Evolutionary conservation across 1,140 invertebrate species (phyloP), one percentile per base, ranked within the genome.

Genomic region (Acyrthosiphon pisum): DNA sequence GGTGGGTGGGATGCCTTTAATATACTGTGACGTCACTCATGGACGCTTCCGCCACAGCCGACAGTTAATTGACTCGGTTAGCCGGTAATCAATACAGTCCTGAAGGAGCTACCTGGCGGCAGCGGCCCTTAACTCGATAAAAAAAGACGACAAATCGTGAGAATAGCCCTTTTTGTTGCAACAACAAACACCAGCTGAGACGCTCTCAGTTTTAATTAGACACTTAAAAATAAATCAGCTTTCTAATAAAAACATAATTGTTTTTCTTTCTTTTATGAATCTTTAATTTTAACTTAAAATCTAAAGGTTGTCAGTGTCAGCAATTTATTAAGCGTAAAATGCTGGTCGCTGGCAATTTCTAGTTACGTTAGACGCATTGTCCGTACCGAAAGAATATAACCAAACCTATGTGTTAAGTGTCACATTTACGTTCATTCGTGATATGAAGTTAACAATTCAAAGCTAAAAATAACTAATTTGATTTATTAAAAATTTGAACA

Each of bases 1-100:
- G 44, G 91, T 76, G 91, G 91, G 91, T 18, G 81, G 48, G 84
- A 93, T 68, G 81, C 46, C 81, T 84, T 93, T 93, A 86, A 93
- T 93, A 93, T 50, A 93, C 84, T 53, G n/a, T 93, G 91, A 93
- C 91, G 91, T 93, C 91, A 93, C 35, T 93, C 91, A 90, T 84
- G 91, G 50, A 93, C 37, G 91, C 91, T 93, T 83, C 81, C 81
- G 48, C 81, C 76, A 84, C 44, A 81, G 91, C n/a, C 76, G 35
- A 68, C 76, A 83, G 91, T 93, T 93, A 93, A 93, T 93, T 93
- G 91, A 86, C 76, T 93, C 48, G 76, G 91, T 93, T 93, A 93
- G 91, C 26, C 91, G 60, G 91, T 93, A 93, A 93, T 93, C 91
- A 93, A 93, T 93, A 93, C 91, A 93, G 46, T 30, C 48, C 91